Evolutionary conservation across 2,113 vertebrate species (phyloP).

Genomic region (Campylomormyrus numenius): DNA sequence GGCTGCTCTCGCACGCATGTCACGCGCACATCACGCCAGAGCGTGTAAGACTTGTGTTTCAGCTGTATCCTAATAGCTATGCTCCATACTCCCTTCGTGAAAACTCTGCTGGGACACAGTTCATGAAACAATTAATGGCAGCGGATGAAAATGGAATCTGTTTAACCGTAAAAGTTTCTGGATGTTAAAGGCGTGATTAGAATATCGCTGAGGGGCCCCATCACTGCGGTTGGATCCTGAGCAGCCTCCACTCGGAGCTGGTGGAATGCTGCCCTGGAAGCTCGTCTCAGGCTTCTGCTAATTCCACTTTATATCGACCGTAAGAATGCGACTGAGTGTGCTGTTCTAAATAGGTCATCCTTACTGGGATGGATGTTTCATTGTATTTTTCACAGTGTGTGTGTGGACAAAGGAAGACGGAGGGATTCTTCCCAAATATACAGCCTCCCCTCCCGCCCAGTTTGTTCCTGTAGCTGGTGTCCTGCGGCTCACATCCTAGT

Average conservation of each 20-base stretch:
- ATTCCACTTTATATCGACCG: not conserved
- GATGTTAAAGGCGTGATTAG: slow-evolving; percentile 6
- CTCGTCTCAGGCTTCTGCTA: not conserved
- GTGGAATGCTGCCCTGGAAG: not conserved
- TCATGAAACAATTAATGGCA: slow-evolving; percentile 5
- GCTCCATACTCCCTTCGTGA: not conserved
- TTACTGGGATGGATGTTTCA: slow-evolving; percentile 54
- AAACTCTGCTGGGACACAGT: not conserved
- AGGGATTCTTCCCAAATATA: slow-evolving; percentile 11
- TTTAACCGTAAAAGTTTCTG: not conserved
- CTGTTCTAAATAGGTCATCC: slow-evolving; percentile 50
- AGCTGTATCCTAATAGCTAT: not conserved
- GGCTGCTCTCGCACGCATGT: not conserved
- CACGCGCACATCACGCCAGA: not conserved
- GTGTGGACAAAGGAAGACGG: not conserved
- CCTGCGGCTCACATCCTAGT: not conserved
- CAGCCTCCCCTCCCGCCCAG: not conserved
- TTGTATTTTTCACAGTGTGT: slow-evolving; percentile 41
- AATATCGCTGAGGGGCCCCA: not conserved
- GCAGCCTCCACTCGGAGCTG: not conserved
- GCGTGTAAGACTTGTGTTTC: not conserved
- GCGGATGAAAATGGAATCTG: not conserved
- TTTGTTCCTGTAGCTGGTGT: not conserved
- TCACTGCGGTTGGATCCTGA: not conserved
- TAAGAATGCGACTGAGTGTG: slow-evolving; percentile 20